Evolutionary conservation across 2,888 invertebrate genomes (phyloP).

Genomic region (Clivina fossor): DNA sequence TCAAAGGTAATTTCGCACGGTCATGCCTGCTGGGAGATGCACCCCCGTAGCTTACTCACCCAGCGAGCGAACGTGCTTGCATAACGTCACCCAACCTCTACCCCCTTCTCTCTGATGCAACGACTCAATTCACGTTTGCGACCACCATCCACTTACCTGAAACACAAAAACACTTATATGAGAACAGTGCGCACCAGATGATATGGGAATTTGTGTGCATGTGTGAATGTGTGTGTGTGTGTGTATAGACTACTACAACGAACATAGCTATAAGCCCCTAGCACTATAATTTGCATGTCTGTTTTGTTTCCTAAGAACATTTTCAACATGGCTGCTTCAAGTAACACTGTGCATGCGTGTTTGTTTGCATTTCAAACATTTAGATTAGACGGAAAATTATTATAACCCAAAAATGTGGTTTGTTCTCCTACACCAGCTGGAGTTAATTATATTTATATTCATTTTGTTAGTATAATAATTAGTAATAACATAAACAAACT

Average conservation of each 20-base stretch:
- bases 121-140: too few species aligned
- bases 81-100: neutral
- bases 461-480: too few species aligned
- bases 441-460: too few species aligned
- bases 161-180: conserved; percentile 6
- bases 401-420: too few species aligned
- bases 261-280: neutral
- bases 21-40: conserved; percentile 42
- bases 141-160: conserved; percentile 12
- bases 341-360: too few species aligned
- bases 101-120: too few species aligned
- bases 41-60: conserved; percentile 7
- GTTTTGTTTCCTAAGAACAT: neutral
- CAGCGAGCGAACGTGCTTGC: neutral
- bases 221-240: neutral
- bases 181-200: neutral
- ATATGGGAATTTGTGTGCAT: neutral
- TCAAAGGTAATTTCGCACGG: conserved; percentile 47
- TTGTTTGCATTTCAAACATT: too few species aligned
- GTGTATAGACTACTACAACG: neutral
- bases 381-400: too few species aligned
- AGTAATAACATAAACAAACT: too few species aligned
- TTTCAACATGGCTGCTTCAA: too few species aligned
- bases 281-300: neutral
- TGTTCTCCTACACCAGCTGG: too few species aligned